Conservation (phyloP, 1,140 invertebrate species). For the Pissodes strobi region DNA sequence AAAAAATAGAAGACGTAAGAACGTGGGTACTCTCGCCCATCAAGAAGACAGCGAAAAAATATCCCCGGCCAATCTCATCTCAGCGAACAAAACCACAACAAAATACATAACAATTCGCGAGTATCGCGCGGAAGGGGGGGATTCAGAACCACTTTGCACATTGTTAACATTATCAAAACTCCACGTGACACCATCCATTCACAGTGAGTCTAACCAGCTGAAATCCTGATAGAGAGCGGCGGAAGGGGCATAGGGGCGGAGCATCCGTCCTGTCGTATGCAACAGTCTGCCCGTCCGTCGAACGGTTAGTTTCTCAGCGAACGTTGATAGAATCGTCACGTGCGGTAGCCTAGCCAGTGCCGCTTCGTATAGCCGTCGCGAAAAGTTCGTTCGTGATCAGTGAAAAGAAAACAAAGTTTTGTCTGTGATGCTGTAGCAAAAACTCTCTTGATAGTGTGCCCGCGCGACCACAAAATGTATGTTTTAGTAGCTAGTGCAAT, state of each 20-base stretch:
- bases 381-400: neutral
- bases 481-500: constrained; percentile 33
- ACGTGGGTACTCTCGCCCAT: too few relatives aligned
- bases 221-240: constrained; percentile 38
- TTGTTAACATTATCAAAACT: constrained; percentile 47
- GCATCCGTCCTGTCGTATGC: constrained; percentile 45
- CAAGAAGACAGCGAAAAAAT: too few relatives aligned
- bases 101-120: too few relatives aligned
- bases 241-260: constrained; percentile 43
- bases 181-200: constrained; percentile 50
- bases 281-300: constrained; percentile 38
- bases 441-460: constrained; percentile 10
- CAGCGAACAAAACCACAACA: too few relatives aligned
- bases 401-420: neutral
- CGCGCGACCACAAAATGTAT: constrained; percentile 17
- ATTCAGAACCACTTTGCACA: constrained; percentile 39
- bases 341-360: neutral
- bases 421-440: constrained; percentile 31
- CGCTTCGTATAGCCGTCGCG: neutral
- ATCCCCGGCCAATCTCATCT: too few relatives aligned
- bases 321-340: neutral
- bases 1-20: too few relatives aligned
- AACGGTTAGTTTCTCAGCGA: constrained; percentile 33
- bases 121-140: neutral
- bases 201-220: constrained; percentile 41